phyloP scores from a whole-genome alignment of 2,888 invertebrate genomes.

The Exephanes ischioxanthus region DNA sequence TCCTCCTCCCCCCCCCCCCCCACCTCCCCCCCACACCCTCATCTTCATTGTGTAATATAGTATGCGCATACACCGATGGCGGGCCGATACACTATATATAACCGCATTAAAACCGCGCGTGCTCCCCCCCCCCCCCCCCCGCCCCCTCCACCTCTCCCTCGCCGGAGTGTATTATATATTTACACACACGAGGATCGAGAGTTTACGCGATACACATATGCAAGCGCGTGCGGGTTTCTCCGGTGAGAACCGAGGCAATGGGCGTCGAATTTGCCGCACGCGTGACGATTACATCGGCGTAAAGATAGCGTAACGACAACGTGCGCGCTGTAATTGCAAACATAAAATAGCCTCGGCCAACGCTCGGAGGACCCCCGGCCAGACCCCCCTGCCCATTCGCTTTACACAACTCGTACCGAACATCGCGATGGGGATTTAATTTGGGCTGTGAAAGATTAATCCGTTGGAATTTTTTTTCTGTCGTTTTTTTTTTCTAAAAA shows the following conservation, averaged over 20 bases:
- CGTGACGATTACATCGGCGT: conserved; percentile 68
- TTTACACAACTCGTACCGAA: conserved; percentile 6
- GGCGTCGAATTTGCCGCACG: conserved; percentile 64
- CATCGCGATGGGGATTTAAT: conserved; percentile 37
- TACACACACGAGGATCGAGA: not conserved
- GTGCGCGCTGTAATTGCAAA: conserved; percentile 60
- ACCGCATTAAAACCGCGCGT: conserved; percentile 31
- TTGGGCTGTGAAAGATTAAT: conserved; percentile 49
- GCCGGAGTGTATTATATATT: conserved; percentile 28
- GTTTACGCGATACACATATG: not conserved
- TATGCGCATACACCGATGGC: conserved; percentile 30
- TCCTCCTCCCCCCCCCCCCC: conserved; percentile 16
- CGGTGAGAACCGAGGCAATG: conserved; percentile 27
- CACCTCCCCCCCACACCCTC: not conserved
- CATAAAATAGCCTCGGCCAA: conserved; percentile 56
- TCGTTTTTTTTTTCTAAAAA: not conserved
- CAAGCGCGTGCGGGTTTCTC: not conserved
- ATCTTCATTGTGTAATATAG: conserved; percentile 38
- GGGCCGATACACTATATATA: conserved; percentile 36
- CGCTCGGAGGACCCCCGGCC: conserved; percentile 41
- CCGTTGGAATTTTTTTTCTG: conserved; percentile 7
- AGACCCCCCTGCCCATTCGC: conserved; percentile 14
- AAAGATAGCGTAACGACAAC: conserved; percentile 68
- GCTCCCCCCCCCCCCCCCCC: not conserved
- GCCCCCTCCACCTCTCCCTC: not conserved